Conservation (phyloP, 2,797 vertebrate genomes). For the Alectoris magna region DNA sequence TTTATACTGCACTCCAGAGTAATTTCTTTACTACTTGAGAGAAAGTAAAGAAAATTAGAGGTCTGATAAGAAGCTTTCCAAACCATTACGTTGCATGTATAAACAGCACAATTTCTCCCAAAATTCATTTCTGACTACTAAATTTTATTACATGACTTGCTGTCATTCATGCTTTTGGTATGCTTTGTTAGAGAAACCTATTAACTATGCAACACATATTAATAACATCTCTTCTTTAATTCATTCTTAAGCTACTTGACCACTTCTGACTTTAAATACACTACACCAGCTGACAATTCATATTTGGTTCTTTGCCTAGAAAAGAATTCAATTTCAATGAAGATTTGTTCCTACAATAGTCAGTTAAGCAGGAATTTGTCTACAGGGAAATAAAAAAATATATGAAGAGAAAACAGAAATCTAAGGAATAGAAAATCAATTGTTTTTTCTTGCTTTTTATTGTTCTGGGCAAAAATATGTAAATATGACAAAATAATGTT, state of each 20-base stretch:
- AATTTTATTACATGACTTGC: not conserved
- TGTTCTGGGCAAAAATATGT: not conserved
- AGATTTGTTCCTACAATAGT: not conserved
- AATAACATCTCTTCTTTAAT: not conserved
- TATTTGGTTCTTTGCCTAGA: not conserved
- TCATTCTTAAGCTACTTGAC: not conserved
- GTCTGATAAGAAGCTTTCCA: not conserved
- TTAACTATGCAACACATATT: not conserved
- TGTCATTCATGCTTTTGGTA: not conserved
- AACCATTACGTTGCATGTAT: not conserved
- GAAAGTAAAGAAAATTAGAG: conserved; percentile 21
- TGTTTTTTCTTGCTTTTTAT: not conserved
- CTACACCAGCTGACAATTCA: not conserved
- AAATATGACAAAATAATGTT: not conserved
- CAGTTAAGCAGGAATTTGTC: not conserved
- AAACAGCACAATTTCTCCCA: not conserved
- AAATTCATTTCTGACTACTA: not conserved
- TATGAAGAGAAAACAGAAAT: not conserved
- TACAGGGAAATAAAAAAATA: too few relatives aligned
- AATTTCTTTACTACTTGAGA: not conserved
- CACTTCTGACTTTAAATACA: not conserved
- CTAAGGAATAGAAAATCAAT: not conserved
- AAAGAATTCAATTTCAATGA: not conserved
- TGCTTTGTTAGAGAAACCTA: not conserved
- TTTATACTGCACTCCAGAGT: not conserved